Evolutionary conservation across 2,888 invertebrate species (phyloP).

Genomic region (Oligia latruncula): DNA sequence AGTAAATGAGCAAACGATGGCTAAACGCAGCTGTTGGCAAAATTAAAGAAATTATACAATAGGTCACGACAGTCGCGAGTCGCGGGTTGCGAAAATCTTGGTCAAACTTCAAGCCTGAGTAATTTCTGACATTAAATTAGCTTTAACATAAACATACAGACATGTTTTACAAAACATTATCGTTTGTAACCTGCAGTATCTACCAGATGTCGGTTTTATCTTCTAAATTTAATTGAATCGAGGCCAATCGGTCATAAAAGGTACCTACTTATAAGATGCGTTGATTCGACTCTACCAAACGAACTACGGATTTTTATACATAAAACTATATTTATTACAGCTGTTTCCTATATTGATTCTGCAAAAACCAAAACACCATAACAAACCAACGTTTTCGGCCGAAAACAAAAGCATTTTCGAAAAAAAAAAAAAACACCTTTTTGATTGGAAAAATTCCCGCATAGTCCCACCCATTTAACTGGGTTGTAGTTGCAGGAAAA

Average conservation of each 20-base stretch:
- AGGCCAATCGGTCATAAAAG: conserved; percentile 5
- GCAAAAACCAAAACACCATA: background rate
- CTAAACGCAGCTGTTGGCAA: conserved; percentile 13
- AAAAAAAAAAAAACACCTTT: background rate
- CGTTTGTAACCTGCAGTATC: background rate
- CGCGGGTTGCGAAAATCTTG: conserved; percentile 19
- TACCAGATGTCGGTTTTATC: background rate
- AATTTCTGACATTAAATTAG: conserved; percentile 3
- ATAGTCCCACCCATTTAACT: background rate
- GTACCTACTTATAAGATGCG: background rate
- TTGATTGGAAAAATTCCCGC: background rate
- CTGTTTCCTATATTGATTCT: background rate
- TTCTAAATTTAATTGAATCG: background rate
- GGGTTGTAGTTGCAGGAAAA: background rate
- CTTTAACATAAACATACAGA: background rate
- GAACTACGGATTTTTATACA: background rate
- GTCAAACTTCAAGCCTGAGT: background rate
- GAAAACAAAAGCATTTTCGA: background rate
- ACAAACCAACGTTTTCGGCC: too few species aligned
- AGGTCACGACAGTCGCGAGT: conserved; percentile 30
- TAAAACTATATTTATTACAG: background rate
- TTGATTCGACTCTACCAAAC: background rate
- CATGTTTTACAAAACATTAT: background rate
- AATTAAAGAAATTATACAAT: conserved; percentile 41
- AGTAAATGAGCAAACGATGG: conserved; percentile 19